Percentiles rank a stretch among this genome's conserved stretches.
These are phyloP conservation scores for Tapera naevia DNA, from an alignment of 2,797 vertebrate genomes.

Conservation along the genomic window DNA sequence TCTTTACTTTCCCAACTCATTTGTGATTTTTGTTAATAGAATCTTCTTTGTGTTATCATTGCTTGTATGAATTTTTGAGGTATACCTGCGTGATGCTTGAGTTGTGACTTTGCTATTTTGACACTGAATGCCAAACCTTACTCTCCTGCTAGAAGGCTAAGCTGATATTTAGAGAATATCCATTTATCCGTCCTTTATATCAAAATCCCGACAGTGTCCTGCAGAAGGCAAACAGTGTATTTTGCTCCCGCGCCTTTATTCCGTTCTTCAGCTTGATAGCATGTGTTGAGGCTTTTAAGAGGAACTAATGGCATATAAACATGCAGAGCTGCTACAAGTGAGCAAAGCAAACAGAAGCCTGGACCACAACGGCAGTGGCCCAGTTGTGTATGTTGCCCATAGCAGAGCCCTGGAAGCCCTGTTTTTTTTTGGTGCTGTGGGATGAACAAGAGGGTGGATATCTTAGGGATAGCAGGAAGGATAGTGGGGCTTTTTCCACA, in stretches of 20 bases:
- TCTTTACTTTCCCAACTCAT: background rate
- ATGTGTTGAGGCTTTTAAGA: background rate
- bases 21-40: background rate
- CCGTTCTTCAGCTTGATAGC: background rate
- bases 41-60: background rate
- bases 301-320: background rate
- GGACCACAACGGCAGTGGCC: fast-evolving
- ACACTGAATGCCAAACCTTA: background rate
- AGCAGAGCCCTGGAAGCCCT: background rate
- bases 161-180: background rate
- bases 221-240: background rate
- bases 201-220: background rate
- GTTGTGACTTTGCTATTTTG: background rate
- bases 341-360: background rate
- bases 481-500: fast-evolving
- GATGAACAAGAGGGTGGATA: background rate
- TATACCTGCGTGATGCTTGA: background rate
- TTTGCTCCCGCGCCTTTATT: background rate
- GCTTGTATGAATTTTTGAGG: background rate
- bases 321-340: background rate
- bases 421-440: background rate
- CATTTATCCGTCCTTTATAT: background rate
- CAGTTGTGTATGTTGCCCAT: fast-evolving
- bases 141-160: background rate
- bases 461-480: background rate